phyloP scores from a whole-genome alignment of 2,888 invertebrate genomes.

The Diachrysia chrysitis region DNA sequence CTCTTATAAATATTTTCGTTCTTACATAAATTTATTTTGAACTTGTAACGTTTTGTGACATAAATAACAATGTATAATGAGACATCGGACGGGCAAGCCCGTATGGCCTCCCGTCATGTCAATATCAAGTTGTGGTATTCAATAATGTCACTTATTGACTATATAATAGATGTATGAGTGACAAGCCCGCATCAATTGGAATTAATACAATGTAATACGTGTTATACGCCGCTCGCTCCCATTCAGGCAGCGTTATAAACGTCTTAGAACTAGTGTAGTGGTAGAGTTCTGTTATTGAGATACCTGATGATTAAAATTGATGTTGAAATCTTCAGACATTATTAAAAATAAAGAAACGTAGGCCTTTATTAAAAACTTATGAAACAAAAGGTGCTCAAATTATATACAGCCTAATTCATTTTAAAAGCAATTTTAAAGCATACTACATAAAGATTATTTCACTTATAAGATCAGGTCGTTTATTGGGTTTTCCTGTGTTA shows the following conservation, averaged over 20 bases:
- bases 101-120: conserved; percentile 71
- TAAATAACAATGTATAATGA: conserved; percentile 62
- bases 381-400: too few species aligned
- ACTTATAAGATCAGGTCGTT: too few species aligned
- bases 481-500: too few species aligned
- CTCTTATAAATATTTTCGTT: not conserved
- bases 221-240: not conserved
- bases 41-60: conserved; percentile 41
- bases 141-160: conserved; percentile 59
- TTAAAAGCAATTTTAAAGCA: too few species aligned
- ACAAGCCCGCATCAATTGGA: conserved; percentile 57
- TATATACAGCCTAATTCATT: too few species aligned
- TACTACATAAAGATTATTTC: too few species aligned
- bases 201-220: conserved; percentile 46
- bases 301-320: too few species aligned
- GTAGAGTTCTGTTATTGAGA: not conserved
- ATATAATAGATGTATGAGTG: conserved; percentile 57
- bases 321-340: too few species aligned
- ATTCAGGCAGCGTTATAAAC: not conserved
- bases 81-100: conserved; percentile 66
- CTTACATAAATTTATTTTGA: conserved; percentile 37
- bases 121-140: conserved; percentile 65
- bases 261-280: not conserved
- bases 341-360: too few species aligned
- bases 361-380: too few species aligned